Conservation (phyloP, 2,797 vertebrate species). For the Enteromius mattozi region DNA sequence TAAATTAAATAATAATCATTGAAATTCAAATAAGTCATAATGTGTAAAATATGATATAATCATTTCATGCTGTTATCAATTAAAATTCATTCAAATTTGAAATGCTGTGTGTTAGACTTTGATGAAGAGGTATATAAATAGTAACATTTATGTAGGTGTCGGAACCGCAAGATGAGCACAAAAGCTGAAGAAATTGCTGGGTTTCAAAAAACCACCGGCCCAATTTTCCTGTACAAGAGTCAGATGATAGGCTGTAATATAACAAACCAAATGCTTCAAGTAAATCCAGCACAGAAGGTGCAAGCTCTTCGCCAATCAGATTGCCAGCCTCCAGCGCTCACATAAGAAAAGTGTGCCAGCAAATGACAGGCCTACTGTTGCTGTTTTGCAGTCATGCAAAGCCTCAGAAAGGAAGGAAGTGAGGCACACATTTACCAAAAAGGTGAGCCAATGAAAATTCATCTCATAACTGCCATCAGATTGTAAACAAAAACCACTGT, state of each 20-base stretch:
- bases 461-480: constrained; percentile 19
- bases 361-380: constrained; percentile 24
- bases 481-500: constrained; percentile 18
- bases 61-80: neutral
- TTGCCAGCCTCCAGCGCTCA: neutral
- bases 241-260: constrained; percentile 13
- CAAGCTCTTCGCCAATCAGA: constrained; percentile 21
- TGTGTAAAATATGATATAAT: neutral
- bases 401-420: constrained; percentile 56
- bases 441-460: constrained; percentile 30
- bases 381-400: constrained; percentile 44
- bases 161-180: neutral
- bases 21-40: neutral
- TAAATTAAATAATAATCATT: neutral
- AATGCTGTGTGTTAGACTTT: neutral
- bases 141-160: neutral
- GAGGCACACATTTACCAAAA: constrained; percentile 30
- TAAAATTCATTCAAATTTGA: neutral
- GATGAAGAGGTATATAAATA: neutral
- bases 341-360: constrained; percentile 29
- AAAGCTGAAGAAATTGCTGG: neutral
- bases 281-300: constrained; percentile 30
- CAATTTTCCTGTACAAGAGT: constrained; percentile 4
- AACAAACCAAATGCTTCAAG: constrained; percentile 25
- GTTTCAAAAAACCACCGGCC: constrained; percentile 7